phyloP scores from a whole-genome alignment of 2,797 vertebrate species.

The Ctenopoma multispine region DNA sequence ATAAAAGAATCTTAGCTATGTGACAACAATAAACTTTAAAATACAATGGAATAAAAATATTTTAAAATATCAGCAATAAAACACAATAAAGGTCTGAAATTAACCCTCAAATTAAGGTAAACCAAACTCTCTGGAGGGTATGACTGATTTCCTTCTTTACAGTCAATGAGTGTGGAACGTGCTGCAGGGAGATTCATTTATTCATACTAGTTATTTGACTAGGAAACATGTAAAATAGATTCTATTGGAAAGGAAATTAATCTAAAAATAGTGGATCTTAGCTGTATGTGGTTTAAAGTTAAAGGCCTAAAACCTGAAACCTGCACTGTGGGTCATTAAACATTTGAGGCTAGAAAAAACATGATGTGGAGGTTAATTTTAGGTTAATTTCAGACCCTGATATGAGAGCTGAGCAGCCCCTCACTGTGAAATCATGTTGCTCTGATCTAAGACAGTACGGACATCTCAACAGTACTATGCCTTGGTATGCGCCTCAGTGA shows the following conservation, averaged over 20 bases:
- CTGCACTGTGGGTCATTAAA: too few species aligned
- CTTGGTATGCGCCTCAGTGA: background rate
- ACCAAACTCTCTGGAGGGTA: background rate
- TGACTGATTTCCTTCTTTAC: background rate
- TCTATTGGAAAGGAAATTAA: background rate
- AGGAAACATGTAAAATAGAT: background rate
- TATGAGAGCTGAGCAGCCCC: constrained; percentile 5
- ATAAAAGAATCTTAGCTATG: constrained; percentile 45
- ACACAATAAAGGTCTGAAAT: constrained; percentile 23
- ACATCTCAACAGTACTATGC: background rate
- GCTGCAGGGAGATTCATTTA: too few species aligned
- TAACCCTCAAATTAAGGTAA: constrained; percentile 1
- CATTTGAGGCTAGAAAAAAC: too few species aligned
- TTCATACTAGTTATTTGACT: too few species aligned
- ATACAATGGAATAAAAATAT: constrained; percentile 30
- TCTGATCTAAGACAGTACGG: constrained; percentile 16
- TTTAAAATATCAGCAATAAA: constrained; percentile 15
- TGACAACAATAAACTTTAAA: constrained; percentile 29
- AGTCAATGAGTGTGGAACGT: too few species aligned
- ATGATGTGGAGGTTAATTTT: too few species aligned
- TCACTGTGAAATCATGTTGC: background rate
- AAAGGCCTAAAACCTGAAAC: too few species aligned
- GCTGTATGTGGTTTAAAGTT: background rate
- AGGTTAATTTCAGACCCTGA: constrained; percentile 38
- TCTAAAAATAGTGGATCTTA: background rate